These are phyloP conservation scores for Menura novaehollandiae DNA, from an alignment of 2,113 vertebrate species.

Conservation along the genomic window DNA sequence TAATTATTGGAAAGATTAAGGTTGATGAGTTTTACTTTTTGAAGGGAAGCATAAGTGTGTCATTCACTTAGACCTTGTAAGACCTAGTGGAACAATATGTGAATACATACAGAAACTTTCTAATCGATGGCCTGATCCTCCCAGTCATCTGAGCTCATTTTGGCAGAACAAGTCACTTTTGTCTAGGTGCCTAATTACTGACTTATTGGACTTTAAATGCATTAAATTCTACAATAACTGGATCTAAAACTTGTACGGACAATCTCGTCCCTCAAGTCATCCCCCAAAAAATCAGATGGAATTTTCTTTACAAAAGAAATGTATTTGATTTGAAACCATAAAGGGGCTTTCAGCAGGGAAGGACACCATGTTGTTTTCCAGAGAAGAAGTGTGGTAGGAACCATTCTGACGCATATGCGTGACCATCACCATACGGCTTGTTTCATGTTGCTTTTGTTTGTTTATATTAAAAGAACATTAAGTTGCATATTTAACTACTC, in stretches of 20 bases:
- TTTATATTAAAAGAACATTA: background rate
- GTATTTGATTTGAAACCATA: background rate
- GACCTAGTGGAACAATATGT: background rate
- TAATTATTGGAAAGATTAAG: background rate
- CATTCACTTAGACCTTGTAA: background rate
- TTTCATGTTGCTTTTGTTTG: background rate
- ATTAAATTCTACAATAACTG: background rate
- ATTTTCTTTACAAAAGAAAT: background rate
- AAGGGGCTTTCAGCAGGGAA: background rate
- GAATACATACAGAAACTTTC: background rate
- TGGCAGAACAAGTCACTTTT: background rate
- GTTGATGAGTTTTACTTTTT: background rate
- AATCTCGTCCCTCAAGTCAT: background rate
- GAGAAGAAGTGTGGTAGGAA: background rate
- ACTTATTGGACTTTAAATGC: background rate
- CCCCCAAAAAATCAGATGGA: background rate
- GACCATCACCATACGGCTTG: background rate
- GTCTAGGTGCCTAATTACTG: background rate
- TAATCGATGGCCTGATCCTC: background rate
- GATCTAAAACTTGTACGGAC: background rate
- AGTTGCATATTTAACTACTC: background rate
- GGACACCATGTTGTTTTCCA: background rate
- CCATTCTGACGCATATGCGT: background rate
- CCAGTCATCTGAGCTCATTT: background rate
- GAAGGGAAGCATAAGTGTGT: background rate